A percentile compares a stretch with the other conserved stretches of the same genome.
These are phyloP conservation scores for Apostichopus californicus DNA, from an alignment of 35 echinoderm and acorn worm species.

Conservation along the genomic window DNA sequence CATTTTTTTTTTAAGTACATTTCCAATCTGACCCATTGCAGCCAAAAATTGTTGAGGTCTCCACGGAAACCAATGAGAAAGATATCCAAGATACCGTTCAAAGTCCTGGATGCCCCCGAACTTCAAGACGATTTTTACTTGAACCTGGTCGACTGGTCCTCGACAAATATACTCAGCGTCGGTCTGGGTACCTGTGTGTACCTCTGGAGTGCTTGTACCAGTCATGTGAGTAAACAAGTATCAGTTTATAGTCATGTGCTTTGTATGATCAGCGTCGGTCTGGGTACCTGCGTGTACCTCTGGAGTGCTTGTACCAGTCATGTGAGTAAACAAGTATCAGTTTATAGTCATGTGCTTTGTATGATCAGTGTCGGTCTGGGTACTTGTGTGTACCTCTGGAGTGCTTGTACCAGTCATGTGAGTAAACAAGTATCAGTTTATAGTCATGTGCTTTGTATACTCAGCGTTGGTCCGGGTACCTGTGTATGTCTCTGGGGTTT, in stretches of 20 bases:
- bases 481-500: conserved; percentile 97
- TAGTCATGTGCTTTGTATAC: conserved; percentile 8
- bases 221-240: conserved; percentile 69
- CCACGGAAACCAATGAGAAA: conserved; percentile 95
- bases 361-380: conserved; percentile 95
- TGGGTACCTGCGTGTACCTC: conserved; percentile 97
- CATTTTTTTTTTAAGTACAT: no score
- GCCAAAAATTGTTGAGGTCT: conserved; percentile 87
- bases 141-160: conserved; percentile 97
- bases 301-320: conserved; percentile 99
- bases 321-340: conserved; percentile 40
- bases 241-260: no score
- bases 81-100: conserved; percentile 99
- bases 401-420: conserved; percentile 99
- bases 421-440: not conserved
- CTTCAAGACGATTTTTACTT: conserved; percentile 94
- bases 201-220: conserved; percentile 99
- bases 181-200: conserved; percentile 98
- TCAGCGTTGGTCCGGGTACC: conserved; percentile 95
- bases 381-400: conserved; percentile 99
- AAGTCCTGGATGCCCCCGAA: conserved; percentile 96
- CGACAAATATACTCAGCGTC: conserved; percentile 94
- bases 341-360: not conserved
- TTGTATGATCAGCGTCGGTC: conserved; percentile 86
- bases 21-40: conserved; percentile 4